phyloP scores from a whole-genome alignment of 37 sponge, comb jelly and placozoan genomes.

The Halisarca cf. caerulea region DNA sequence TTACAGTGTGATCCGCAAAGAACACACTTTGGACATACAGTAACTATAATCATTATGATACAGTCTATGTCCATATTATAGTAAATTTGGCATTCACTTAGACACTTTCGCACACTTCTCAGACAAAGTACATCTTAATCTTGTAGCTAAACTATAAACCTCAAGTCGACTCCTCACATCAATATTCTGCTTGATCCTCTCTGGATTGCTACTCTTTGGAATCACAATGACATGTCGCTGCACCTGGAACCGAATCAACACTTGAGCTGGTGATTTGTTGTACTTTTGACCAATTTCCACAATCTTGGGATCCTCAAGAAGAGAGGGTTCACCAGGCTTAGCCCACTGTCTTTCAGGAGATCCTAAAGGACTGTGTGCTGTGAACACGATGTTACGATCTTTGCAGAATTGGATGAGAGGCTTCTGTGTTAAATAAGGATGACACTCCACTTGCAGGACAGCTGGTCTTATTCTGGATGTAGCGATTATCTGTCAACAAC shows the following conservation, averaged over 20 bases:
- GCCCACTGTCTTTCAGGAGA: conserved; percentile 93
- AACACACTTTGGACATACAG: no score
- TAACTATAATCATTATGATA: no score
- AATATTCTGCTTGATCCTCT: conserved; percentile 78
- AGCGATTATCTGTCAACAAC: no score
- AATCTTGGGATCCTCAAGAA: conserved; percentile 75
- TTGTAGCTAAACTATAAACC: no score
- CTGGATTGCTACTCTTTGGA: conserved; percentile 85
- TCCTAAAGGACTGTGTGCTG: conserved; percentile 87
- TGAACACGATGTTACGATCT: conserved; percentile 40
- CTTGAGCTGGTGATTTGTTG: conserved; percentile 80
- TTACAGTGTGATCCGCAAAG: no score
- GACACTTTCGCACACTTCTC: no score
- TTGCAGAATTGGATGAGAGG: conserved; percentile 56
- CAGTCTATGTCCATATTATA: no score
- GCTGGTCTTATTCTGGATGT: conserved; percentile 57
- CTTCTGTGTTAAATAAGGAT: conserved; percentile 86
- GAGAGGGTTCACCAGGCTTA: conserved; percentile 73
- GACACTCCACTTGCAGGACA: conserved; percentile 83
- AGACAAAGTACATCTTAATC: no score
- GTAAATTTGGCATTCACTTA: no score
- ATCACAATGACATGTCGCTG: conserved; percentile 77
- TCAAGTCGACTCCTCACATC: no score
- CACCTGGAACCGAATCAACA: conserved; percentile 79
- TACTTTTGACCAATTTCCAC: conserved; percentile 73